phyloP scores from a whole-genome alignment of 2,888 invertebrate species.

The Ypsolopha sequella region DNA sequence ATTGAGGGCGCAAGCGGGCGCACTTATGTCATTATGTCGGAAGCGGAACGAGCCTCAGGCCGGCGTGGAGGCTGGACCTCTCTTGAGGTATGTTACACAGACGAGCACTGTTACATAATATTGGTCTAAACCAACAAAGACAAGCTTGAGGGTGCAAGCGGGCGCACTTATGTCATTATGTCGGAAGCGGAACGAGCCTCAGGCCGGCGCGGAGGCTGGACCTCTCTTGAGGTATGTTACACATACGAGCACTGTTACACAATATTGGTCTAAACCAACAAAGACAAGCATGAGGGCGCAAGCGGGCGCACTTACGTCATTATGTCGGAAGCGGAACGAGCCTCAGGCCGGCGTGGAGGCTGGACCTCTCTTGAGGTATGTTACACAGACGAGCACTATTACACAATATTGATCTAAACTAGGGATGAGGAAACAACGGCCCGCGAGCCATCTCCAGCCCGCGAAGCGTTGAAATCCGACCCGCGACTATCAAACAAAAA shows the following conservation, averaged over 20 bases:
- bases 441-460: too few species aligned
- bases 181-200: constrained; percentile 92
- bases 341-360: constrained; percentile 91
- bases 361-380: constrained; percentile 94
- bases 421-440: too few species aligned
- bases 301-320: constrained; percentile 84
- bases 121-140: too few species aligned
- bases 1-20: constrained; percentile 87
- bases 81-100: constrained; percentile 77
- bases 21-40: constrained; percentile 87
- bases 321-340: constrained; percentile 94
- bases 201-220: constrained; percentile 94
- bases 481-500: too few species aligned
- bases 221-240: constrained; percentile 90
- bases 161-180: constrained; percentile 87
- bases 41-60: constrained; percentile 92
- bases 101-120: not conserved
- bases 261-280: too few species aligned
- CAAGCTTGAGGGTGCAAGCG: too few species aligned
- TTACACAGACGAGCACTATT: too few species aligned
- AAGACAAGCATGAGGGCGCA: too few species aligned
- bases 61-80: constrained; percentile 94
- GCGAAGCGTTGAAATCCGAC: too few species aligned
- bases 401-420: too few species aligned
- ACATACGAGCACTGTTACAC: too few species aligned